These are phyloP conservation scores for Coleophora flavipennella DNA, from an alignment of 2,888 invertebrate species.

Conservation along the genomic window DNA sequence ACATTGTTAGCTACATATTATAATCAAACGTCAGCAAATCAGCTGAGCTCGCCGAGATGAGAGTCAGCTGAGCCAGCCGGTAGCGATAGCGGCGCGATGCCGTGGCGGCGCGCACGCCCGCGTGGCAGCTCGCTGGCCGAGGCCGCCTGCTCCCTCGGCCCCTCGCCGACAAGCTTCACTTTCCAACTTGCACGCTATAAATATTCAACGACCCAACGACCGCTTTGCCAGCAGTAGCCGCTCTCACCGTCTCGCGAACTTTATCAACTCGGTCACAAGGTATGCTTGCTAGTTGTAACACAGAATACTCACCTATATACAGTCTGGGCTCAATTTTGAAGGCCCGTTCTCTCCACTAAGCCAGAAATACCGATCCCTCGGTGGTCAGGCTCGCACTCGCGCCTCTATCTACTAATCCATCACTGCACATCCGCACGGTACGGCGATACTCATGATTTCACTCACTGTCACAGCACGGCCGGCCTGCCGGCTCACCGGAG, in stretches of 20 bases:
- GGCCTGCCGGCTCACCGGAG: slow-evolving; percentile 46
- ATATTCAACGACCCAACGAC: slow-evolving; percentile 51
- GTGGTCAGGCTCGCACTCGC: slow-evolving; percentile 44
- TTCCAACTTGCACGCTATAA: slow-evolving; percentile 58
- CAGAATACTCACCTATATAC: slow-evolving; percentile 63
- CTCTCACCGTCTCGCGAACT: slow-evolving; percentile 30
- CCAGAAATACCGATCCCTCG: slow-evolving; percentile 45
- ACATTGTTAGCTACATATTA: too few species aligned
- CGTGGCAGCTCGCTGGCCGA: slow-evolving; percentile 14
- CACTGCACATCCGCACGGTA: slow-evolving; percentile 71
- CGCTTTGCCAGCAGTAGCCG: slow-evolving; percentile 32
- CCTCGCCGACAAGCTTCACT: slow-evolving; percentile 36
- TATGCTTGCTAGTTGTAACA: too few species aligned
- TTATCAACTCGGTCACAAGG: slow-evolving; percentile 17
- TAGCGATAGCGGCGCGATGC: slow-evolving; percentile 19
- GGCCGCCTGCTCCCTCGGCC: slow-evolving; percentile 17
- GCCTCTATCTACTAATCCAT: slow-evolving; percentile 63
- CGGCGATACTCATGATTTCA: slow-evolving; percentile 62
- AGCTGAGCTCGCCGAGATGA: slow-evolving; percentile 36
- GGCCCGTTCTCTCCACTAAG: slow-evolving; percentile 52
- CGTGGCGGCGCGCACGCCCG: slow-evolving; percentile 11
- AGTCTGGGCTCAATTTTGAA: slow-evolving; percentile 72
- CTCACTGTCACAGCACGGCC: slow-evolving; percentile 70
- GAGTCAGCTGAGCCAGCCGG: slow-evolving; percentile 13
- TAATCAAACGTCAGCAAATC: slow-evolving; percentile 29